Evolutionary conservation across 2,888 invertebrate species (phyloP), one percentile per base, ranked within the genome.

Genomic region (Meganola albula): DNA sequence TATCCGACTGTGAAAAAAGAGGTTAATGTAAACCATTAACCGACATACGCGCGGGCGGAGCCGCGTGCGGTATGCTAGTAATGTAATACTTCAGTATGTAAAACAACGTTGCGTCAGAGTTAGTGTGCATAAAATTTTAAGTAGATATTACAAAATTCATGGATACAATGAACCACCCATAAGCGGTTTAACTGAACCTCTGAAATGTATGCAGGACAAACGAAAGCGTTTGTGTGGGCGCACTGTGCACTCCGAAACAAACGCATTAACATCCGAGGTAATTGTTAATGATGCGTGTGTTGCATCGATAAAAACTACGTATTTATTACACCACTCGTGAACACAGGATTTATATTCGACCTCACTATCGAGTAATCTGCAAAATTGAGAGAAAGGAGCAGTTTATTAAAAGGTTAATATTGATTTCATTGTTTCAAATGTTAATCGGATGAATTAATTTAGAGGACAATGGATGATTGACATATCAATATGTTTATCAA

Each of bases 381-480:
- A 48, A 56, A 53, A 48, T 40, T 46, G 37, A 48, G 42, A 34
- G 39, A 48, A 31, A 42, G 39, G 25, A 27, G 22, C 33, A 27
- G 26, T 39, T 45, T 39, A 31, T 33, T 39, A 49, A 47, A 54
- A 53, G 46, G 49, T 45, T 46, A 46, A 50, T 52, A 44, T 58
- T 38, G 42, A 41, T 52, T 49, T 65, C 56, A 73, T 75, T 76
- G 74, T 74, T 69, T 66, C 44, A 62, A 57, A 74, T 68, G 67
- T 68, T 67, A 72, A 63, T 70, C 60, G 41, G 22, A 53, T 44
- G 53, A 59, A 69, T 69, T 62, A 64, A 65, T 64, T 63, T 58
- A 37, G 41, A 58, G 49, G 48, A 76, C 72, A 73, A 77, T 70
- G 49, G 60, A 59, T 72, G 73, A 76, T 73, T 73, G 74, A 71